Evolutionary conservation across 1,140 invertebrate species (phyloP).

Genomic region (Drosophila jambulina): DNA sequence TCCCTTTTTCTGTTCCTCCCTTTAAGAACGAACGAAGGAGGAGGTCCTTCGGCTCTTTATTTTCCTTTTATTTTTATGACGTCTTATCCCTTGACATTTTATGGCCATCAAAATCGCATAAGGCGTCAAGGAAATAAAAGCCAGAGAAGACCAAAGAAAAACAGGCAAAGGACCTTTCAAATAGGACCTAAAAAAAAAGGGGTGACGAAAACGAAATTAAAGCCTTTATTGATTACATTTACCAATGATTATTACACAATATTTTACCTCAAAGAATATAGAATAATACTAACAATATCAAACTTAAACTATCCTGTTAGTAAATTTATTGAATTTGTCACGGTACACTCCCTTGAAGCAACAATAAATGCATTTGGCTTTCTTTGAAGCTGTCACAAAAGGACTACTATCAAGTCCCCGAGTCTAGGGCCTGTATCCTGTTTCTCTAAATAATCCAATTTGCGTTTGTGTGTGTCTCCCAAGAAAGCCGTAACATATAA

Average conservation of each 20-base stretch:
- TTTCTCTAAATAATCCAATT: slow-evolving; percentile 37
- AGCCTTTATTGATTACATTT: slow-evolving; percentile 47
- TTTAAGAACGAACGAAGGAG: not conserved
- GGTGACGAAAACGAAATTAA: slow-evolving; percentile 9
- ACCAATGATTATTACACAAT: slow-evolving; percentile 38
- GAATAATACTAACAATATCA: not conserved
- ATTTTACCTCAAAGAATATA: not conserved
- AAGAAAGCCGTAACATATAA: slow-evolving; percentile 32
- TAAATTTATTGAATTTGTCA: not conserved
- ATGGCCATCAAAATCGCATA: slow-evolving; percentile 71
- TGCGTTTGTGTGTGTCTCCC: not conserved
- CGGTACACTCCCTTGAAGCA: not conserved
- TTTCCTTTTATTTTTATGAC: slow-evolving; percentile 57
- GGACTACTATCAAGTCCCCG: not conserved
- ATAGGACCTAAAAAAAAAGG: slow-evolving; percentile 5
- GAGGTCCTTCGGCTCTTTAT: slow-evolving; percentile 7
- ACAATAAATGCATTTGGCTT: not conserved
- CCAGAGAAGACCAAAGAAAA: not conserved
- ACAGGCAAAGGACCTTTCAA: not conserved
- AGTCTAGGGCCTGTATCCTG: not conserved
- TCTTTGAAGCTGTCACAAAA: slow-evolving; percentile 5
- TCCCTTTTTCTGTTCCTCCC: not conserved
- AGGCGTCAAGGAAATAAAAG: slow-evolving; percentile 43
- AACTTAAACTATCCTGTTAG: not conserved
- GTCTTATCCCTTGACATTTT: slow-evolving; percentile 58